Conservation (phyloP, 1,140 invertebrate species). For the Stegodyphus dumicola region DNA sequence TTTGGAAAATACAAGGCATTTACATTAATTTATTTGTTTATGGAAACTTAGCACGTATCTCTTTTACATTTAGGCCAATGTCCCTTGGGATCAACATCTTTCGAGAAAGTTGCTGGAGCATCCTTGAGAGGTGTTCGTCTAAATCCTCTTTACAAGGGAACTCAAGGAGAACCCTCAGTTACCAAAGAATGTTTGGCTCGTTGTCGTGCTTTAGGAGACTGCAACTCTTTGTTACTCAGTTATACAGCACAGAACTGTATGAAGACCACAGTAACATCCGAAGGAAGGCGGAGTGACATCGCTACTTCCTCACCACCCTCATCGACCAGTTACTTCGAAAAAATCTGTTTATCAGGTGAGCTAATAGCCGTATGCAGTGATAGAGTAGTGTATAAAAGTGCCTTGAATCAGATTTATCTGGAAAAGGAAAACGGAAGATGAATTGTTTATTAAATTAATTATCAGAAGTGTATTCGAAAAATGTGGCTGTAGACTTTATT, state of each 20-base stretch:
- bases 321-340: slow-evolving; percentile 64
- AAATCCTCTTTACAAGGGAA: slow-evolving; percentile 58
- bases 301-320: slow-evolving; percentile 47
- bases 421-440: no score
- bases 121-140: slow-evolving; percentile 56
- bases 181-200: slow-evolving; percentile 63
- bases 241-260: slow-evolving; percentile 62
- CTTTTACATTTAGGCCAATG: slow-evolving; percentile 55
- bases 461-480: no score
- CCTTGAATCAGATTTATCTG: no score
- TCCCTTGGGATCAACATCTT: slow-evolving; percentile 61
- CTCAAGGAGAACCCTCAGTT: slow-evolving; percentile 49
- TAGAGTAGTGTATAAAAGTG: no score
- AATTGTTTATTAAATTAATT: no score
- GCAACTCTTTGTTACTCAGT: slow-evolving; percentile 62
- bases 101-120: slow-evolving; percentile 63
- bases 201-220: slow-evolving; percentile 62
- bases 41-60: no score
- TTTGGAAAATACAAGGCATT: no score
- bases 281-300: slow-evolving; percentile 9
- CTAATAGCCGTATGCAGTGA: not conserved
- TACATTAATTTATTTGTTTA: no score
- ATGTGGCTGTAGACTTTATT: no score
- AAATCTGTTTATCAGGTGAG: slow-evolving; percentile 63
- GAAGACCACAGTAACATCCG: slow-evolving; percentile 12